Percentiles rank a stretch among this genome's conserved stretches.
Evolutionary conservation across 1,140 invertebrate species (phyloP).

Genomic region (Micrasema minimum): DNA sequence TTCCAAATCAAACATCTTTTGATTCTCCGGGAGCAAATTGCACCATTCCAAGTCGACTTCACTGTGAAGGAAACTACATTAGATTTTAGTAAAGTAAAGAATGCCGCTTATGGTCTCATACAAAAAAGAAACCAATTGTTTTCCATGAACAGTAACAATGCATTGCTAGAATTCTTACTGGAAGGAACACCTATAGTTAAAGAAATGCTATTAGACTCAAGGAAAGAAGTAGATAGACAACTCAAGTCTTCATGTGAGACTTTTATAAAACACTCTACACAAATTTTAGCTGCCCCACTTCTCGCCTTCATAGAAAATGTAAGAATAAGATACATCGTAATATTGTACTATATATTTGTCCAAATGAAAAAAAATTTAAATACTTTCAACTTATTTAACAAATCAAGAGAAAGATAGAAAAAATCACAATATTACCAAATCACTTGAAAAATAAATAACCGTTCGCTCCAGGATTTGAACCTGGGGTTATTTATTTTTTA

Average conservation of each 20-base stretch:
- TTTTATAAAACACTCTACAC: constrained; percentile 86
- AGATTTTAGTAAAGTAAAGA: constrained; percentile 91
- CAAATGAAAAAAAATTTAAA: not conserved
- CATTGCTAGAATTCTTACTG: constrained; percentile 89
- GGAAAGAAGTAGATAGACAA: constrained; percentile 93
- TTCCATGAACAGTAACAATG: constrained; percentile 88
- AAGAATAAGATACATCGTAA: constrained; percentile 52
- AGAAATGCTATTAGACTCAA: constrained; percentile 91
- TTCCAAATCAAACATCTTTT: constrained; percentile 98
- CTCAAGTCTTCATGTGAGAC: constrained; percentile 91
- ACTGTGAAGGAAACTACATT: constrained; percentile 90
- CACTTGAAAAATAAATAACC: no score
- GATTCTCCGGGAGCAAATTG: constrained; percentile 96
- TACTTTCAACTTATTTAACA: no score
- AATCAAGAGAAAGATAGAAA: no score
- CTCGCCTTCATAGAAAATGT: constrained; percentile 81
- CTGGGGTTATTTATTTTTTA: no score
- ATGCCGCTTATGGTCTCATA: constrained; percentile 86
- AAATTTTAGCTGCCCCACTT: constrained; percentile 79
- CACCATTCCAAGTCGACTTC: constrained; percentile 97
- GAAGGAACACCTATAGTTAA: constrained; percentile 92
- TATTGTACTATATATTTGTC: not conserved
- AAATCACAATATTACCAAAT: no score
- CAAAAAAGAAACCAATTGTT: constrained; percentile 90
- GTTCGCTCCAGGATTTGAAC: no score